Base-by-base conservation (phyloP, 2,888 invertebrate genomes). In the Lamellibrachia satsuma region DNA sequence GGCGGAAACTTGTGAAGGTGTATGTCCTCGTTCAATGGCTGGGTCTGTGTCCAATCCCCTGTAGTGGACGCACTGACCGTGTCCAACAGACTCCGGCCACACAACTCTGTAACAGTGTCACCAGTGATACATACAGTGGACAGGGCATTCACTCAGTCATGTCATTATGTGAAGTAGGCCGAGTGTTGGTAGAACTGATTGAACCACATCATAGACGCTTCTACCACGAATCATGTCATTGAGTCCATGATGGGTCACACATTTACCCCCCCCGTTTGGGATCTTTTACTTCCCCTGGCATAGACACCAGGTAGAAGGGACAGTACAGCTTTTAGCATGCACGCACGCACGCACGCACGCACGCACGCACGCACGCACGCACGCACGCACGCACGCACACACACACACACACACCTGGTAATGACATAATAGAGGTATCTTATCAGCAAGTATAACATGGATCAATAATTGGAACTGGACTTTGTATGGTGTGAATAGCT, bases 1-100 rank as follows among this genome's bases (percentile, higher is more conserved):
- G 96, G 95, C n/a, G 95, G 94, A 93, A 96, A 95, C 92, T 95
- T 95, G 90, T 95, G 95, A 92, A 96, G 94, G 92, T 95, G 95
- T 39, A 95, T 94, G 93, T 96, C 96, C 93, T 96, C 96, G 51
- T 94, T 93, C 75, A 96, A 94, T 0, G 96, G 95, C 75, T 95
- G 95, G 39, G 93, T 94, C 93, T 95, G 96, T 39, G 93, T 93
- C 96, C 96, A 96, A 51, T 95, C 92, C 39, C 92, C 92, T 7
- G 22, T 91, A 22, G 22, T 93, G 92, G 11, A 93, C 92, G 52
- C 92, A n/a, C 51, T 93, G 3, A 95, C 92, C 52, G 95, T 92
- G 7, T 91, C 92, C 93, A 94, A 93, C 90, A 95, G 93, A 90
- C 94, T 75, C 6, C 75, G 75, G 75, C 75, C 94, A 92, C 95